Evolutionary conservation across 1,140 invertebrate species (phyloP), one percentile per base, ranked within the genome.

Genomic region (Macrostomum lignano): DNA sequence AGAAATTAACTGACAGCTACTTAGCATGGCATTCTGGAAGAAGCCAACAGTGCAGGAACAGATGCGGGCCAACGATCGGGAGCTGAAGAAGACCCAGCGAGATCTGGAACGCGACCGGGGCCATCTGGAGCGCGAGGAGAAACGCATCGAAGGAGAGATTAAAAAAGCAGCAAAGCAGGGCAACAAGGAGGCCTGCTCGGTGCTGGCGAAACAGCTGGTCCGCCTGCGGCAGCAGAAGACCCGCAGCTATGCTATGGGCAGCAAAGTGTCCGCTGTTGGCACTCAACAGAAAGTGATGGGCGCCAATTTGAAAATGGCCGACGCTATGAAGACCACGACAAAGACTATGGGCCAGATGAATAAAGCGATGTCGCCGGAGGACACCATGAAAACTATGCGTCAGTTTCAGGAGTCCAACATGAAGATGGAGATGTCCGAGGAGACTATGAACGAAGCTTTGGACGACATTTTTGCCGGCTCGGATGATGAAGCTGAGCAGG

Each of bases 351-450:
- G 65, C 9, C 62, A 65, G 39, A 78, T 82, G 66, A 82, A 86
- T 47, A 73, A 71, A 46, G 56, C 76, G 3, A 70, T 82, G 67
- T 74, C 77, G 39, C 73, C 78, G 21, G 68, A 73, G 48, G 67
- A 76, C 48, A 66, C 81, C 14, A 68, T 69, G 3, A 69, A 70
- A 40, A 72, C 70, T 30, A 68, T 81, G 62, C 65, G 70, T 43
- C 69, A 73, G 9, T 86, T 86, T 58, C 65, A 68, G 46, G 67
- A 68, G 47, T 73, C 74, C 31, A 69, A 69, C 45, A 69, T 69
- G 45, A 75, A 74, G 51, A 76, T 86, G 72, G 74, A 73, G 41
- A 82, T 86, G 75, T 74, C 74, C 7, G 77, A 82, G 58, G 78
- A 86, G 64, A 74, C 82, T 69, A 78, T 86, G 48, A 74, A 75